Conservation (phyloP, 2,113 vertebrate genomes). For the Spea bombifrons region DNA sequence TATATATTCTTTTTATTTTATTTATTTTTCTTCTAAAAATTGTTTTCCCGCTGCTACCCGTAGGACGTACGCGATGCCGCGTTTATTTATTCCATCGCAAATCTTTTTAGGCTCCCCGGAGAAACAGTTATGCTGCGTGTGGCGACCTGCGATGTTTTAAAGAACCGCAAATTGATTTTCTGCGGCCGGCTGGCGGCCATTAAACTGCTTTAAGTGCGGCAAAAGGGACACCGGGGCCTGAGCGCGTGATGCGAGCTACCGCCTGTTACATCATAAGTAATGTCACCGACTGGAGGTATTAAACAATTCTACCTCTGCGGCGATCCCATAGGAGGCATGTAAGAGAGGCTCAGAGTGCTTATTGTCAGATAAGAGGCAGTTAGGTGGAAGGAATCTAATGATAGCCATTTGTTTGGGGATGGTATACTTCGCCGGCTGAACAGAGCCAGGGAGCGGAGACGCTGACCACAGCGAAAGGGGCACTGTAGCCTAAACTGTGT, state of each 20-base stretch:
- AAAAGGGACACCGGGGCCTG: not conserved
- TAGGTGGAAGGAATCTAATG: not conserved
- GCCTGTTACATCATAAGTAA: constrained; percentile 12
- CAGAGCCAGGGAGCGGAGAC: not conserved
- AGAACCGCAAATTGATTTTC: not conserved
- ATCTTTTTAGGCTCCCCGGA: not conserved
- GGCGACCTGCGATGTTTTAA: not conserved
- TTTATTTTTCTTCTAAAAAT: too few species aligned
- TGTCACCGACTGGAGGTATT: constrained; percentile 1
- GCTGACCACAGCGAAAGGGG: not conserved
- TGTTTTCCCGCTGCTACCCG: not conserved
- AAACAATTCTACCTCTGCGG: constrained; percentile 9
- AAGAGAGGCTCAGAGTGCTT: not conserved
- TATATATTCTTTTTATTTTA: too few species aligned
- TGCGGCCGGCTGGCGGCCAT: not conserved
- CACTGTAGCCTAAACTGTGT: not conserved
- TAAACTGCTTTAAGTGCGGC: not conserved
- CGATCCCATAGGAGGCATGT: not conserved
- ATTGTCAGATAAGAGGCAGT: not conserved
- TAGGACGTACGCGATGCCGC: not conserved
- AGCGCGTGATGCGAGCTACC: not conserved
- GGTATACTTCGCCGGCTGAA: not conserved
- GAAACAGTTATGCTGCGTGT: not conserved
- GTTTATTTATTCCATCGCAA: constrained; percentile 13
- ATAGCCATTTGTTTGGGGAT: not conserved